Percentiles rank a stretch among this genome's conserved stretches.
phyloP scores from a whole-genome alignment of 2,113 vertebrate genomes.

The Salvelinus namaycush region DNA sequence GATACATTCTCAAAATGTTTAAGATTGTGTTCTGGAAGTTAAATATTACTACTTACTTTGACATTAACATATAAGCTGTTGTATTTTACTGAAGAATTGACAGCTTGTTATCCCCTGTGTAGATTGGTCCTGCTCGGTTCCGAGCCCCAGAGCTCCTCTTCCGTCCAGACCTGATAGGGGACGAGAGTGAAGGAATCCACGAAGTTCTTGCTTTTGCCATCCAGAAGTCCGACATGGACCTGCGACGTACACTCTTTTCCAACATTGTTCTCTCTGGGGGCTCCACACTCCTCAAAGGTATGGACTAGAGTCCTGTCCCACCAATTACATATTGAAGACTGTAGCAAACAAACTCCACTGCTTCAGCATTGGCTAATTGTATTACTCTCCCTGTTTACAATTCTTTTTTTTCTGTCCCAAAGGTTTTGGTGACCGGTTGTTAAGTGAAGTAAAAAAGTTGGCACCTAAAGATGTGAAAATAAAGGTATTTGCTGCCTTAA shows the following conservation, averaged over 20 bases:
- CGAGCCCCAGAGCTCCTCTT: constrained; percentile 88
- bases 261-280: constrained; percentile 89
- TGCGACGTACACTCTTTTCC: constrained; percentile 84
- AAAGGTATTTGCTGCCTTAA: constrained; percentile 71
- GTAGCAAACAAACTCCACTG: too few species aligned
- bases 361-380: too few species aligned
- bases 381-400: too few species aligned
- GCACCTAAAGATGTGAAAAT: constrained; percentile 92
- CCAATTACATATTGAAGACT: too few species aligned
- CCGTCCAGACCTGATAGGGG: constrained; percentile 86
- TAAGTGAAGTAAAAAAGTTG: constrained; percentile 90
- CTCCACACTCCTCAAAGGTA: constrained; percentile 88
- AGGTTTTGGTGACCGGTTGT: constrained; percentile 85
- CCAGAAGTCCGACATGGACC: constrained; percentile 91
- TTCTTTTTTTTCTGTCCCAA: constrained; percentile 37
- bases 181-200: constrained; percentile 88
- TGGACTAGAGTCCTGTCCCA: not conserved
- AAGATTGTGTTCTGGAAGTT: too few species aligned
- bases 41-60: too few species aligned
- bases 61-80: too few species aligned
- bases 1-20: too few species aligned
- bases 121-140: constrained; percentile 89
- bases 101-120: not conserved
- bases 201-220: constrained; percentile 89
- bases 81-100: too few species aligned